Evolutionary conservation across 2,113 vertebrate genomes (phyloP).

Genomic region (Genyomyrus donnyi): DNA sequence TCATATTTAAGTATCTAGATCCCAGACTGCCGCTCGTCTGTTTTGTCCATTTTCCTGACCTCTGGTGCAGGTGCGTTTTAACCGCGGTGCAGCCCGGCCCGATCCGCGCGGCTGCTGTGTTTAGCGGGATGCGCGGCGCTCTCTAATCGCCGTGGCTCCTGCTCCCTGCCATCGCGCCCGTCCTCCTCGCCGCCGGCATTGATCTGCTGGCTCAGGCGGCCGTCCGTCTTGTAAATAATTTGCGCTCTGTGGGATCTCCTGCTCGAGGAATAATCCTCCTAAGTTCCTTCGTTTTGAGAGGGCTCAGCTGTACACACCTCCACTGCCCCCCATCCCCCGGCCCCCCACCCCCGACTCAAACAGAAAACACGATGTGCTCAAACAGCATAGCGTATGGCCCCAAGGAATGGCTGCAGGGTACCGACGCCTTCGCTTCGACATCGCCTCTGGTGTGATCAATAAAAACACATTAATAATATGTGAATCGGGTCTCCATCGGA

Average conservation of each 20-base stretch:
- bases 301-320: conserved; percentile 20
- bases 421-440: conserved; percentile 28
- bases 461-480: conserved; percentile 23
- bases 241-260: conserved; percentile 26
- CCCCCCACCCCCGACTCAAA: conserved; percentile 16
- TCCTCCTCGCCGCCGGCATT: conserved; percentile 33
- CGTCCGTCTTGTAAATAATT: conserved; percentile 38
- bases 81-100: background rate
- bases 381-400: conserved; percentile 47
- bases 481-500: conserved; percentile 4
- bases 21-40: background rate
- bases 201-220: conserved; percentile 28
- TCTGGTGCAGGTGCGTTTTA: background rate
- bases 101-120: background rate
- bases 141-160: background rate
- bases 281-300: conserved; percentile 28
- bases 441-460: conserved; percentile 26
- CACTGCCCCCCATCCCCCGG: conserved; percentile 1
- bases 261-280: conserved; percentile 24
- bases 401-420: conserved; percentile 40
- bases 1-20: background rate
- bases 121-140: background rate
- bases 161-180: background rate
- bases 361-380: conserved; percentile 42
- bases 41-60: background rate